Base-by-base conservation (phyloP, 2,888 invertebrate genomes). In the Xylocampa areola region DNA sequence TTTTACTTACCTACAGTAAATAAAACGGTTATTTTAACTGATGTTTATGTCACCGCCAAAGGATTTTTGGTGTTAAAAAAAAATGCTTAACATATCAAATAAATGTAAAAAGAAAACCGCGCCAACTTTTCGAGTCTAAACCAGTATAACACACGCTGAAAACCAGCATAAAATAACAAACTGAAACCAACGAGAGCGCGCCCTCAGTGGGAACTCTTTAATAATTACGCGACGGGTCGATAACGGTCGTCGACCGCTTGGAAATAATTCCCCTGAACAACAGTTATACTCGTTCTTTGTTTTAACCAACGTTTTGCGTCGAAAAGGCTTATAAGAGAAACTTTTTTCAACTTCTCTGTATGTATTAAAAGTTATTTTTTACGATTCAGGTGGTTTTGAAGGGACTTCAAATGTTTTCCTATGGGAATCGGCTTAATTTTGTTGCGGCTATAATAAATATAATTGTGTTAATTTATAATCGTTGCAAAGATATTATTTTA, bases 201-300 rank as follows among this genome's bases (percentile, higher is more conserved):
- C 40, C 39, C 59, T 59, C 65, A 33, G 53, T 36, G 49, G 37
- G 49, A 67, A 68, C 70, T 77, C 73, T 79, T 82, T 77, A 82
- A 81, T 81, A 82, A 82, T 83, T 80, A 78, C 75, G 76, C 73
- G 67, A 66, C 58, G 67, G 77, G 71, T 83, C 83, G 78, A 84
- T 84, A 68, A 16, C 45, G 59, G 66, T 63, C 61, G 71, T 43
- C 74, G 74, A 74, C 73, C 77, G 68, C 57, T 59, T 68, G 70
- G 70, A 70, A 74, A 76, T 70, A 68, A 73, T 77, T 75, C 67
- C n/a, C 63, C 71, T 48, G 60, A 55, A 58, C 61, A 57, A 64
- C 54, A 59, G 63, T 62, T 50, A n/a, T 35, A 51, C 50, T 29
- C 16, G 23, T n/a, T 55, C 54, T 65, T 68, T 66, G 70, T 70